Evolutionary conservation across 37 sponge, comb jelly and placozoan species (phyloP).

Genomic region (Agelas oroides): DNA sequence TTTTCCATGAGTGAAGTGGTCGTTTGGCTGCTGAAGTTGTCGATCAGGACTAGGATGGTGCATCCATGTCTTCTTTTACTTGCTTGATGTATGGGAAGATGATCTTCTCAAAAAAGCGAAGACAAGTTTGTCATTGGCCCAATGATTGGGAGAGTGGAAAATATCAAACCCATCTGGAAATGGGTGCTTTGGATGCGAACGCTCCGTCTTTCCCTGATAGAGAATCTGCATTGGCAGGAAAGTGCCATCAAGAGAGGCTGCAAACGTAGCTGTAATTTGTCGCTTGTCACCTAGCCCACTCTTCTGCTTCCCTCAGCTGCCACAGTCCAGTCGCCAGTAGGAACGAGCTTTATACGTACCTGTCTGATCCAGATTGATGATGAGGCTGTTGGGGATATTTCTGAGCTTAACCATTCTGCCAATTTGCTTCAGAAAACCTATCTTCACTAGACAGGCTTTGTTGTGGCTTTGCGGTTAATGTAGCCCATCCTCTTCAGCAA

Average conservation of each 20-base stretch:
- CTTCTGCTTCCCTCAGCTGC: slow-evolving; percentile 26
- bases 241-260: slow-evolving; percentile 27
- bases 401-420: neutral
- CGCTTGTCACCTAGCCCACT: slow-evolving; percentile 25
- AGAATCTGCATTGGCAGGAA: slow-evolving; percentile 44
- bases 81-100: slow-evolving; percentile 15
- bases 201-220: slow-evolving; percentile 54
- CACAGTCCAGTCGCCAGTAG: slow-evolving; percentile 30
- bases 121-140: slow-evolving; percentile 34
- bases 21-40: slow-evolving; percentile 28
- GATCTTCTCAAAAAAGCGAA: slow-evolving; percentile 24
- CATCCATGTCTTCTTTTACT: neutral
- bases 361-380: no score
- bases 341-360: slow-evolving; percentile 22
- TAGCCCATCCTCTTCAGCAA: slow-evolving; percentile 7
- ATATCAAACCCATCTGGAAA: slow-evolving; percentile 22
- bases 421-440: slow-evolving; percentile 1
- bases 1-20: slow-evolving; percentile 7
- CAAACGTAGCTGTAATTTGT: slow-evolving; percentile 41
- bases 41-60: slow-evolving; percentile 11
- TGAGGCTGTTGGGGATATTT: neutral
- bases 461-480: slow-evolving; percentile 10
- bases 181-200: slow-evolving; percentile 14
- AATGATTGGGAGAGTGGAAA: slow-evolving; percentile 22
- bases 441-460: neutral